These are phyloP conservation scores for Pituophis catenifer DNA, from an alignment of 2,113 vertebrate species.

Conservation along the genomic window DNA sequence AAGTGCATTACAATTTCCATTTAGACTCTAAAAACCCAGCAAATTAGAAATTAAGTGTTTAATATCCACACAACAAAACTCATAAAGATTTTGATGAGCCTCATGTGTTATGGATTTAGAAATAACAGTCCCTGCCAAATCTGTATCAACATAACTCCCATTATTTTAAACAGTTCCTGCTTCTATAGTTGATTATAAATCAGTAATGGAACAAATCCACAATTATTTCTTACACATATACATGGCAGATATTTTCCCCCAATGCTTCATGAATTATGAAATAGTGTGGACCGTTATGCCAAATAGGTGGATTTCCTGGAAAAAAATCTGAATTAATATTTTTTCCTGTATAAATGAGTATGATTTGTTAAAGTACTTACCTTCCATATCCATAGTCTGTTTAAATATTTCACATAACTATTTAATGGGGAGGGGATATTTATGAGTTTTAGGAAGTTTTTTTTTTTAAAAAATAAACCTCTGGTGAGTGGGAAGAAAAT, in stretches of 20 bases:
- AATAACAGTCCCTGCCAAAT: not conserved
- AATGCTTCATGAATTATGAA: not conserved
- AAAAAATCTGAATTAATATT: not conserved
- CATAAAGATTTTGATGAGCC: not conserved
- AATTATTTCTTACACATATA: not conserved
- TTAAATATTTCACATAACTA: not conserved
- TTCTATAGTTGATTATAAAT: not conserved
- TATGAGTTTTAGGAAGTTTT: not conserved
- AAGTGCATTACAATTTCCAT: not conserved
- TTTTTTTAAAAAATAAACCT: not conserved
- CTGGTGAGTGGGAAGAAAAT: not conserved
- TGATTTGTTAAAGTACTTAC: not conserved
- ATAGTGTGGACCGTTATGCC: not conserved
- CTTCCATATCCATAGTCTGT: not conserved
- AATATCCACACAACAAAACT: not conserved
- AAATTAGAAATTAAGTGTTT: not conserved
- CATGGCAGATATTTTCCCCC: not conserved
- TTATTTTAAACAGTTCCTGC: not conserved
- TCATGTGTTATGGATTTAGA: not conserved
- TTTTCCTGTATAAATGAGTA: not conserved
- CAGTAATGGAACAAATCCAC: not conserved
- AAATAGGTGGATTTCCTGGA: not conserved
- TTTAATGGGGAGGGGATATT: not conserved
- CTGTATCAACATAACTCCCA: not conserved
- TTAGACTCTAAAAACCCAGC: not conserved